Percentiles rank a stretch among this genome's conserved stretches.
These are phyloP conservation scores for Dendrophyllia cribrosa DNA, from an alignment of 64 coral and sea anemone genomes.

Conservation along the genomic window DNA sequence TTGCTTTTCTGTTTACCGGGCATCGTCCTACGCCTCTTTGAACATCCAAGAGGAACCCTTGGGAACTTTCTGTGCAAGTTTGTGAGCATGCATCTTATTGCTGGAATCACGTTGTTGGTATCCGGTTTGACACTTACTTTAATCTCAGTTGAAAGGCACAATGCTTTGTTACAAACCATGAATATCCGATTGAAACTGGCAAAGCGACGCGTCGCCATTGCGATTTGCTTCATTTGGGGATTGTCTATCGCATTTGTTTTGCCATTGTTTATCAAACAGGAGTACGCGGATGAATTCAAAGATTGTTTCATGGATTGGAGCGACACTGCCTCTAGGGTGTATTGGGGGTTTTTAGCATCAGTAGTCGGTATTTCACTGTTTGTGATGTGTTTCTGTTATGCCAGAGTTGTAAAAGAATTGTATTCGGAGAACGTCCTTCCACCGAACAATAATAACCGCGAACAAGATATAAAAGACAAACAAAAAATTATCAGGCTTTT, in stretches of 20 bases:
- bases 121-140: constrained; percentile 59
- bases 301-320: constrained; percentile 45
- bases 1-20: constrained; percentile 30
- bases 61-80: constrained; percentile 49
- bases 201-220: constrained; percentile 16
- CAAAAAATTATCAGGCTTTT: constrained; percentile 66
- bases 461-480: constrained; percentile 30
- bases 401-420: constrained; percentile 44
- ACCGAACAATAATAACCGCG: not conserved
- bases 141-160: constrained; percentile 59
- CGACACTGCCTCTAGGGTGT: not conserved
- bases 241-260: constrained; percentile 31
- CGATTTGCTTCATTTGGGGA: constrained; percentile 42
- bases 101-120: constrained; percentile 46
- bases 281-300: constrained; percentile 1
- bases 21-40: constrained; percentile 21
- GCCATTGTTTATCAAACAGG: constrained; percentile 36
- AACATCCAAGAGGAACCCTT: constrained; percentile 36
- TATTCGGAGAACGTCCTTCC: constrained; percentile 58
- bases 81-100: constrained; percentile 51
- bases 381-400: constrained; percentile 45
- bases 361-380: not conserved
- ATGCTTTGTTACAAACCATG: constrained; percentile 60
- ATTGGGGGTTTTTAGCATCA: constrained; percentile 19
- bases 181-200: constrained; percentile 20